Evolutionary conservation across 2,888 invertebrate species (phyloP).

Genomic region (Ochropleura plecta): DNA sequence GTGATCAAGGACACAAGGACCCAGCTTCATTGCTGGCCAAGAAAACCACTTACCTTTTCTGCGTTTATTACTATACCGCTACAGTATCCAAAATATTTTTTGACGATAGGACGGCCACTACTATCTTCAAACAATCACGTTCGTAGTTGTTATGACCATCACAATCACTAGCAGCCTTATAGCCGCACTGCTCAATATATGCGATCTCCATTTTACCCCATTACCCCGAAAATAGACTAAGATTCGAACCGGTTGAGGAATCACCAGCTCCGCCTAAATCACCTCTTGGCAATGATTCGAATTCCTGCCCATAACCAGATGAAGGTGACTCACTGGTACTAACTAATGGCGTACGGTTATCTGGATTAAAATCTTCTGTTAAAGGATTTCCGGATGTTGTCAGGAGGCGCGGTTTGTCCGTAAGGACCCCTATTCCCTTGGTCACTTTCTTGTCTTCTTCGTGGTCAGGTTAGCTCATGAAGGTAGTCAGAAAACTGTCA

Average conservation of each 20-base stretch:
- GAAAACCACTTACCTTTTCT: conserved; percentile 8
- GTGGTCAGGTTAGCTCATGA: neutral
- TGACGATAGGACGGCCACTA: neutral
- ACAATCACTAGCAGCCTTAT: neutral
- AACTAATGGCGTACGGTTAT: conserved; percentile 16
- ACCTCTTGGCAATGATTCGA: conserved; percentile 24
- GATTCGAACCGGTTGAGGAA: conserved; percentile 25
- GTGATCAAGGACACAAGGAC: neutral
- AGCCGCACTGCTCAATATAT: neutral
- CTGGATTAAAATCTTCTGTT: neutral
- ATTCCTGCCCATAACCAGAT: conserved; percentile 1
- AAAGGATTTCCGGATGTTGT: neutral
- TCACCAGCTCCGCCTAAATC: conserved; percentile 27
- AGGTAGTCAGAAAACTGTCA: conserved; percentile 15
- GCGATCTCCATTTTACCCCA: neutral
- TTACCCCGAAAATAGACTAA: conserved; percentile 15
- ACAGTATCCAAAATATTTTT: neutral
- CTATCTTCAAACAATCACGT: neutral
- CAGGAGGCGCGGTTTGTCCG: neutral
- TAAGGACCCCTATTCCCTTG: neutral
- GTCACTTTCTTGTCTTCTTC: neutral
- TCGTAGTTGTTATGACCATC: neutral
- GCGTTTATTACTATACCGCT: neutral
- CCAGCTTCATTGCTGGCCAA: neutral
- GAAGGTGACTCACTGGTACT: conserved; percentile 9